Evolutionary conservation across 2,113 vertebrate species (phyloP).

Genomic region (Actinemys pallida): DNA sequence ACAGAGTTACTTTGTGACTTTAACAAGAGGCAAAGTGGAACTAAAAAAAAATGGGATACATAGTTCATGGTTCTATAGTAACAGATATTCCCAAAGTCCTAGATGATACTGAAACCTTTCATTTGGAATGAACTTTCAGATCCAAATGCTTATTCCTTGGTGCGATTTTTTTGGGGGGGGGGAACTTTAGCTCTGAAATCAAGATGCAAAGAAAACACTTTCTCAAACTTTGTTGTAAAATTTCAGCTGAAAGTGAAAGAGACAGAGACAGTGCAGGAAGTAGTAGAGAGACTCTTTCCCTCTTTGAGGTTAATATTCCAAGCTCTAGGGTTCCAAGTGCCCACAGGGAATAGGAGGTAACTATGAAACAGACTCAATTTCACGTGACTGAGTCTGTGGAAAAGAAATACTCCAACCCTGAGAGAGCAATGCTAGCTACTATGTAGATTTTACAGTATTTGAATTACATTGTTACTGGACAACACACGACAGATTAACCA

Average conservation of each 20-base stretch:
- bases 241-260: not conserved
- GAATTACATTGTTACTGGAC: conserved; percentile 28
- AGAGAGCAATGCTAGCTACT: conserved; percentile 3
- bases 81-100: not conserved
- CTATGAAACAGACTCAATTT: rapidly evolving
- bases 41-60: not conserved
- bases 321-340: not conserved
- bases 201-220: not conserved
- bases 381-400: not conserved
- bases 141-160: not conserved
- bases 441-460: conserved; percentile 30
- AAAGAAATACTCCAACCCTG: not conserved
- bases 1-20: not conserved
- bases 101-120: not conserved
- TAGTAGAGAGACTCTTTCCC: rapidly evolving
- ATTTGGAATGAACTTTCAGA: not conserved
- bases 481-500: not conserved
- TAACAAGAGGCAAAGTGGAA: not conserved
- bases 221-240: not conserved
- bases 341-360: not conserved
- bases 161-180: too few relatives aligned
- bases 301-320: not conserved
- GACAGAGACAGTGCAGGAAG: not conserved
- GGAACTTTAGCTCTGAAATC: not conserved
- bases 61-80: not conserved